Percentiles rank a stretch among this genome's conserved stretches.
These are phyloP conservation scores for Papilio polytes DNA, from an alignment of 1,140 invertebrate species.

Conservation along the genomic window DNA sequence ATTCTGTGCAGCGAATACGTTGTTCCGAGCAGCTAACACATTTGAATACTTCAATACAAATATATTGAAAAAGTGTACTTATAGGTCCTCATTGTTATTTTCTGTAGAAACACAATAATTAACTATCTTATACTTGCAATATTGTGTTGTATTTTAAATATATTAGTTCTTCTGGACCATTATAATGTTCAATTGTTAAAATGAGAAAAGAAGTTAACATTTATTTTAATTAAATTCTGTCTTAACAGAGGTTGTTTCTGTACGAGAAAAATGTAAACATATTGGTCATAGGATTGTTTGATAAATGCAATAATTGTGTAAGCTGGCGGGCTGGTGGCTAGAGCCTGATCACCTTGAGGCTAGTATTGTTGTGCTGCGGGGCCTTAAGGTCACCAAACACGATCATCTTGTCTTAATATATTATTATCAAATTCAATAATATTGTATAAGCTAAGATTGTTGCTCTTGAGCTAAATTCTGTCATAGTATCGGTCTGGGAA, in stretches of 20 bases:
- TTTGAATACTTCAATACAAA: not conserved
- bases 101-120: too few species aligned
- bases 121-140: too few species aligned
- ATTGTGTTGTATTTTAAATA: too few species aligned
- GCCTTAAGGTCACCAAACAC: not conserved
- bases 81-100: too few species aligned
- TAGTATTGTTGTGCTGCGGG: constrained; percentile 12
- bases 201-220: too few species aligned
- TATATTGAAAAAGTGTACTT: not conserved
- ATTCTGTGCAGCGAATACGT: too few species aligned
- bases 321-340: not conserved
- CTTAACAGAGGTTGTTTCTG: not conserved
- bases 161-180: too few species aligned
- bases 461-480: too few species aligned
- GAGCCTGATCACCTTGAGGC: constrained; percentile 30
- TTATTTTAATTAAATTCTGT: not conserved
- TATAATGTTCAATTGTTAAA: too few species aligned
- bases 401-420: constrained; percentile 11
- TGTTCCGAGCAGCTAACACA: too few species aligned
- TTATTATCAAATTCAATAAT: not conserved
- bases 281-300: not conserved
- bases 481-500: too few species aligned
- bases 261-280: not conserved
- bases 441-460: too few species aligned
- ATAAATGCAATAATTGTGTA: constrained; percentile 7